phyloP scores from a whole-genome alignment of 2,797 vertebrate species.

The Falco rusticolus region DNA sequence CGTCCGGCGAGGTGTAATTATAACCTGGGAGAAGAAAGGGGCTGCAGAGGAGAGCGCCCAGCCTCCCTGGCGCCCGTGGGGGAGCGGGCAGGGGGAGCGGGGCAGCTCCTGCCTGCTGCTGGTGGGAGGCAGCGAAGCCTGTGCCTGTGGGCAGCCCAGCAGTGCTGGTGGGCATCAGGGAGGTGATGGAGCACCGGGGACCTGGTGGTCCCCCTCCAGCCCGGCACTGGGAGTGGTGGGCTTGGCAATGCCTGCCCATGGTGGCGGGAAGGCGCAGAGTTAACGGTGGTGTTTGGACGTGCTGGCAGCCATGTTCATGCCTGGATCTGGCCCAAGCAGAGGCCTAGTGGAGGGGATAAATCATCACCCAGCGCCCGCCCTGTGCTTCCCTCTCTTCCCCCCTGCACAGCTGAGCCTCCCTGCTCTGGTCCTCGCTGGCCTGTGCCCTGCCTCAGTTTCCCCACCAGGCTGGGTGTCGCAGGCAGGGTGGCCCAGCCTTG shows the following conservation, averaged over 20 bases:
- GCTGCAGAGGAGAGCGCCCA: conserved; percentile 23
- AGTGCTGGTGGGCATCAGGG: no score
- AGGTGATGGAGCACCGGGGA: not conserved
- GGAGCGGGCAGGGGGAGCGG: not conserved
- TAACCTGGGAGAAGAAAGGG: conserved; percentile 54
- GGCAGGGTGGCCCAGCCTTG: not conserved
- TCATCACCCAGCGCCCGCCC: not conserved
- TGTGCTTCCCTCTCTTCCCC: not conserved
- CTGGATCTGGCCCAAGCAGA: conserved; percentile 41
- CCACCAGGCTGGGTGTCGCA: not conserved
- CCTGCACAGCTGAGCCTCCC: not conserved
- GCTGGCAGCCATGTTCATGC: conserved; percentile 51
- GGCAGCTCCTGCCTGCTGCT: not conserved
- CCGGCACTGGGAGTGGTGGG: accelerated
- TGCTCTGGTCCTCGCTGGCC: not conserved
- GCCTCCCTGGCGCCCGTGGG: conserved; percentile 5
- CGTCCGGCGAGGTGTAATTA: conserved; percentile 33
- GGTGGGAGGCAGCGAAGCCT: not conserved
- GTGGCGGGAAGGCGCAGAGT: conserved; percentile 10
- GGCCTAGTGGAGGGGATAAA: conserved; percentile 64
- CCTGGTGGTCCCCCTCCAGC: no score
- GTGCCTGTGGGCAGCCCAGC: not conserved
- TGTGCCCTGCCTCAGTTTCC: not conserved
- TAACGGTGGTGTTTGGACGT: conserved; percentile 13
- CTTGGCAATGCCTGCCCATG: accelerated